Conservation (phyloP, 2,797 vertebrate genomes). For the Malurus splendens region DNA sequence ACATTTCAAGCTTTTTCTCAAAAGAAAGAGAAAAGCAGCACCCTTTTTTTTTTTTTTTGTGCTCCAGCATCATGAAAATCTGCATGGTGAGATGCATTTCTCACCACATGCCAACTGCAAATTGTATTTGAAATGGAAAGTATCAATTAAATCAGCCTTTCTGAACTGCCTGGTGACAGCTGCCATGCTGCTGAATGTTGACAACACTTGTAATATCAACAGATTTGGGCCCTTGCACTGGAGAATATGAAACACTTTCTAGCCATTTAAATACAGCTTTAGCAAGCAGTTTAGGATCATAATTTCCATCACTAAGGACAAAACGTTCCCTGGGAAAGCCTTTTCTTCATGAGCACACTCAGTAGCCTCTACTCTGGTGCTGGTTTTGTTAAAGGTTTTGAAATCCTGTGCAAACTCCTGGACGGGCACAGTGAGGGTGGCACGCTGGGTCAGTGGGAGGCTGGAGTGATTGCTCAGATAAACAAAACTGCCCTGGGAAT, state of each 20-base stretch:
- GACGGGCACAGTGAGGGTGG: neutral
- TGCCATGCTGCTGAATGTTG: conserved; percentile 39
- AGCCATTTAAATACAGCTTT: conserved; percentile 6
- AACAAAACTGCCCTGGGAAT: neutral
- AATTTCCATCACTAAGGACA: neutral
- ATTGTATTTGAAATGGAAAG: conserved; percentile 64
- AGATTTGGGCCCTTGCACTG: conserved; percentile 21
- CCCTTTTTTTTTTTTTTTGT: neutral
- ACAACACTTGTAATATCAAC: conserved; percentile 34
- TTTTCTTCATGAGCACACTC: neutral
- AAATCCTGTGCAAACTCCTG: neutral
- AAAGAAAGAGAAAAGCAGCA: conserved; percentile 13
- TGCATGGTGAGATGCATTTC: conserved; percentile 61
- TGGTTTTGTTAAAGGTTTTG: neutral
- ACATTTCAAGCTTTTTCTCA: neutral
- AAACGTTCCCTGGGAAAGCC: neutral
- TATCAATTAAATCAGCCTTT: conserved; percentile 64
- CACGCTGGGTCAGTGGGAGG: fast-evolving
- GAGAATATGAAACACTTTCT: conserved; percentile 28
- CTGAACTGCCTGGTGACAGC: conserved; percentile 51
- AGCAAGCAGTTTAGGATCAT: conserved; percentile 11
- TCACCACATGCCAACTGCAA: conserved; percentile 46
- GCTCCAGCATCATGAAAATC: conserved; percentile 23
- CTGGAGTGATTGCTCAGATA: neutral
- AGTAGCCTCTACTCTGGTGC: neutral